Evolutionary conservation across 1,140 invertebrate species (phyloP), one percentile per base, ranked within the genome.

Genomic region (Sycobia sp.): DNA sequence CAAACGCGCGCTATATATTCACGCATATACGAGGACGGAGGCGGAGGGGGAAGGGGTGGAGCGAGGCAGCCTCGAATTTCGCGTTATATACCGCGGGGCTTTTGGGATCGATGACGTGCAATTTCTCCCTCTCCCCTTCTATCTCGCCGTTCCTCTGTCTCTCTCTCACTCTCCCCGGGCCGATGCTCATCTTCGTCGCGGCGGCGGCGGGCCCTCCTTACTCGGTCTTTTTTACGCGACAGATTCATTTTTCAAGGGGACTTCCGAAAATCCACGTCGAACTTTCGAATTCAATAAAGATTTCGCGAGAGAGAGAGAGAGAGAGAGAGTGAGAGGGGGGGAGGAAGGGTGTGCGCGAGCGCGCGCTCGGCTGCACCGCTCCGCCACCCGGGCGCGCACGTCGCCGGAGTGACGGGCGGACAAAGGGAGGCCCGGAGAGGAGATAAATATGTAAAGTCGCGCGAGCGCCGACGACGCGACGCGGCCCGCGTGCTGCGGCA

Each of bases 371-470:
- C n/a, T n/a, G n/a, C n/a, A n/a, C n/a, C n/a, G n/a, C n/a, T n/a
- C n/a, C n/a, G n/a, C n/a, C n/a, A n/a, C n/a, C n/a, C n/a, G 29
- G 29, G 29, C 29, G 5, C 11, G 29, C 29, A 11, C 29, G 29
- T 32, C 11, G 29, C 29, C 4, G 29, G 5, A n/a, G 55, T 67
- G 72, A 73, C 71, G 67, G 59, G 65, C 65, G 62, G 55, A 74
- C 72, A 74, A 74, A 69, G 67, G 62, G 59, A 64, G 66, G 41
- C 56, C n/a, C n/a, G n/a, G n/a, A n/a, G n/a, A 38, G 54, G 54
- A 67, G 68, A 74, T 74, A 73, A 72, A 73, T 74, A 74, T 73
- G 71, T 74, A 73, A 73, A 74, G 71, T 71, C 58, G 49, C 23
- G 47, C 39, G n/a, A 25, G 25, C n/a, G 25, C 29, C 4, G 23